phyloP scores from a whole-genome alignment of 2,113 vertebrate genomes.

The zebrafish (Danio rerio) region DNA sequence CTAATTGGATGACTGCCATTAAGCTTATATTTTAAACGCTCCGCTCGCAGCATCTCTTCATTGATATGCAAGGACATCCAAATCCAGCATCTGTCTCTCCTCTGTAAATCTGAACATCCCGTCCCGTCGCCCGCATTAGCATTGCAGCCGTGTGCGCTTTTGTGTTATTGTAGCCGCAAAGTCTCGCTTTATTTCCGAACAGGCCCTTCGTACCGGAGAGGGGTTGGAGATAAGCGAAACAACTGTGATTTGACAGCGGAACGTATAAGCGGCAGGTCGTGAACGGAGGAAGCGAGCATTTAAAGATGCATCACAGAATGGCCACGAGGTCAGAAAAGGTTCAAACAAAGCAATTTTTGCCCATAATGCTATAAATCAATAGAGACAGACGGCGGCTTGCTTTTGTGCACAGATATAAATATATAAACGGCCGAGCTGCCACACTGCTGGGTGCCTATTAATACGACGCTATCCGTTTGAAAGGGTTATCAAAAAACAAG shows the following conservation, averaged over 20 bases:
- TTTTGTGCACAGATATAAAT: constrained; percentile 44
- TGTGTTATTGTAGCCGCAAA: constrained; percentile 27
- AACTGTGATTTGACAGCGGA: constrained; percentile 52
- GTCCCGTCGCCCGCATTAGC: constrained; percentile 31
- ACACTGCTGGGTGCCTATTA: constrained; percentile 39
- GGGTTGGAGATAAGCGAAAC: constrained; percentile 46
- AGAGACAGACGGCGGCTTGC: constrained; percentile 31
- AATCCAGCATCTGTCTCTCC: constrained; percentile 29
- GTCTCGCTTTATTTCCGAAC: constrained; percentile 13
- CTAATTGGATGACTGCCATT: constrained; percentile 49
- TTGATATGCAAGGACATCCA: constrained; percentile 9
- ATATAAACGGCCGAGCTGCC: constrained; percentile 23
- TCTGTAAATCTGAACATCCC: constrained; percentile 36
- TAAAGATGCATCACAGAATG: constrained; percentile 51
- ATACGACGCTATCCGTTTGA: constrained; percentile 44
- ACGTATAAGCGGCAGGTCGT: constrained; percentile 48
- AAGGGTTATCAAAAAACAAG: constrained; percentile 55
- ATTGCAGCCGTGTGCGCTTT: constrained; percentile 18
- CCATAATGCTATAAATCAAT: constrained; percentile 60
- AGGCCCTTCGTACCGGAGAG: neutral
- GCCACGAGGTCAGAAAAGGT: constrained; percentile 48
- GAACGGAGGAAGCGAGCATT: constrained; percentile 38
- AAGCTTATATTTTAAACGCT: constrained; percentile 43
- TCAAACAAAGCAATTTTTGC: constrained; percentile 46
- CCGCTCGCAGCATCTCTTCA: neutral